Base-by-base conservation (phyloP, 2,113 vertebrate genomes). In the Elgaria multicarinata region DNA sequence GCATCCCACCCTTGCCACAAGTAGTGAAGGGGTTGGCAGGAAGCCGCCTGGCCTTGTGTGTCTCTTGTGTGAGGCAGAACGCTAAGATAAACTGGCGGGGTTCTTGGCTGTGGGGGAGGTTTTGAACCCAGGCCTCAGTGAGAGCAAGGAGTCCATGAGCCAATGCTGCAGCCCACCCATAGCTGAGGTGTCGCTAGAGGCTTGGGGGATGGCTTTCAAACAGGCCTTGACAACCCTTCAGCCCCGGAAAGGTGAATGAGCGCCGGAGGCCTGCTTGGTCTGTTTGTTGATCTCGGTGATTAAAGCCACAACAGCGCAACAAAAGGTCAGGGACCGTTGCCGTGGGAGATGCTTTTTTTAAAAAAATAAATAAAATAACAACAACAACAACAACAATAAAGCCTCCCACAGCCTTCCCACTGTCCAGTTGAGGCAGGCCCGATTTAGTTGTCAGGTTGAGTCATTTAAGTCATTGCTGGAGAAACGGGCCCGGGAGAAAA, bases 261-360 rank as follows among this genome's bases (percentile, higher is more conserved):
- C 90, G 94, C 96, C 94, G 64, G 89, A 93, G 94, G 96, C 93
- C 91, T 87, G 88, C 83, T 90, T n/a, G 26, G 93, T 85, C 80
- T 72, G 91, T 93, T 95, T 96, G 93, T 94, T 96, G 95, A 94
- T 93, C 86, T 75, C 87, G 64, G 91, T 89, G 94, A 94, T 86
- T 86, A 91, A 95, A 93, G 87, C 90, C 88, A 95, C 89, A 77
- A 87, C 87, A 93, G 91, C 0, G 0, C 94, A 95, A 93, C 90
- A 90, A 96, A 96, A 96, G 96, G 96, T 96, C 96, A 96, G 84
- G 80, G 91, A 89, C 94, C 79, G 91, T 93, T 94, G 94, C 96
- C 92, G 91, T 94, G 94, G 94, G 96, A 96, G 96, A 95, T 94
- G 92, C 88, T 93, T 96, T 85, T 46, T 72, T 50, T 2, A 66